These are phyloP conservation scores for Protophormia terraenovae DNA, from an alignment of 2,888 invertebrate genomes.

Conservation along the genomic window DNA sequence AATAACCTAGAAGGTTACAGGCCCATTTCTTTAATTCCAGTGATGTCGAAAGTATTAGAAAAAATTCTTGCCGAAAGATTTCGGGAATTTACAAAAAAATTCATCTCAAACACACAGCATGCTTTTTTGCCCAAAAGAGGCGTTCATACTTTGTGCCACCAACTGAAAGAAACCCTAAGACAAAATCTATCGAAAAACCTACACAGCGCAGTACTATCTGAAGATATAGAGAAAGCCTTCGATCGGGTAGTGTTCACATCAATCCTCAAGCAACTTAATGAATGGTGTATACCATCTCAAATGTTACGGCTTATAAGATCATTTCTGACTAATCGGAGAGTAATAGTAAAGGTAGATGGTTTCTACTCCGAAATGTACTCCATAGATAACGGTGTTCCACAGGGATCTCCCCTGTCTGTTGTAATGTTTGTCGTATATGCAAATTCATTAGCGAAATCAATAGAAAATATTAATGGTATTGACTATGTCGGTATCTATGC, in stretches of 20 bases:
- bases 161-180: too few relatives aligned
- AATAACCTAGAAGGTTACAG: not conserved
- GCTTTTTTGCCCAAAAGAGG: too few relatives aligned
- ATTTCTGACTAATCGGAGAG: constrained; percentile 10
- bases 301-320: not conserved
- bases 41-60: constrained; percentile 23
- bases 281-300: not conserved
- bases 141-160: too few relatives aligned
- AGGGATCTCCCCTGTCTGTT: constrained; percentile 21
- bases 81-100: not conserved
- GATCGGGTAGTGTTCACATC: not conserved
- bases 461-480: too few relatives aligned
- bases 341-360: constrained; percentile 31
- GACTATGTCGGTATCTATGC: too few relatives aligned
- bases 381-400: not conserved
- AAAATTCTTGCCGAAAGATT: constrained; percentile 5
- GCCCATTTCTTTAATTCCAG: not conserved
- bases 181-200: not conserved
- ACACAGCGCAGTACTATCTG: constrained; percentile 18
- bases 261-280: not conserved
- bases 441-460: too few relatives aligned
- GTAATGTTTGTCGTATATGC: not conserved
- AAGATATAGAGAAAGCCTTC: constrained; percentile 25
- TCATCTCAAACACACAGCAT: too few relatives aligned
- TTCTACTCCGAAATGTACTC: not conserved